Evolutionary conservation across 2,888 invertebrate genomes (phyloP), one percentile per base, ranked within the genome.

Genomic region (Pachydiplax longipennis): DNA sequence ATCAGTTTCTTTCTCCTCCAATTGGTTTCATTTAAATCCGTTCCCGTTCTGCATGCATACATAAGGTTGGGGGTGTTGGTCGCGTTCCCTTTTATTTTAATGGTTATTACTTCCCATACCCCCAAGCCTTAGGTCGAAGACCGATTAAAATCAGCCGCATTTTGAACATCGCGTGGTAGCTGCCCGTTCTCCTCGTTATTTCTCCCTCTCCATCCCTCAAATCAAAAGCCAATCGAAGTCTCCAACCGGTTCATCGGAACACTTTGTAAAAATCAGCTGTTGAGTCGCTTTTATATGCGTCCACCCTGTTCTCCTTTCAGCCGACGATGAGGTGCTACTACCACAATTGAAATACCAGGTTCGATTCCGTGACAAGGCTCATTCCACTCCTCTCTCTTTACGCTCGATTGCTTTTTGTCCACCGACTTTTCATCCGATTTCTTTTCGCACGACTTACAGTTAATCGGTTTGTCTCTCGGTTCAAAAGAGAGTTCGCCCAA

Each of bases 121-220:
- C 73, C 12, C 8, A 25, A 3, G 25, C 73, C 73, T 31, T 18
- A 15, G 87, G 87, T 87, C 87, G 61, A 83, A 58, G 87, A 37
- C 87, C 61, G 58, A 87, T 87, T 61, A 87, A 87, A 87, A 65
- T 87, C 87, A 61, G 61, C 87, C n/a, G 37, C 87, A 22, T 87
- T 61, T 53, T 58, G 2, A 73, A 31, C 58, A 87, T 87, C 22
- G 87, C 87, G 37, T 87, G 87, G n/a, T 87, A 58, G 12, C 44
- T 35, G 25, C 58, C 58, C 87, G 37, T 87, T 18, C 87, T 12
- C 37, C 18, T 10, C 35, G 82, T 48, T 87, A 48, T 87, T 61
- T 53, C 25, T 53, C 61, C 0, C n/a, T 87, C 61, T 35, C 18
- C 35, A 8, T 53, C 25, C 37, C 2, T 65, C 61, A 10, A 87